phyloP scores from a whole-genome alignment of 2,797 vertebrate species.

The Cynodonichthys magdalenae region DNA sequence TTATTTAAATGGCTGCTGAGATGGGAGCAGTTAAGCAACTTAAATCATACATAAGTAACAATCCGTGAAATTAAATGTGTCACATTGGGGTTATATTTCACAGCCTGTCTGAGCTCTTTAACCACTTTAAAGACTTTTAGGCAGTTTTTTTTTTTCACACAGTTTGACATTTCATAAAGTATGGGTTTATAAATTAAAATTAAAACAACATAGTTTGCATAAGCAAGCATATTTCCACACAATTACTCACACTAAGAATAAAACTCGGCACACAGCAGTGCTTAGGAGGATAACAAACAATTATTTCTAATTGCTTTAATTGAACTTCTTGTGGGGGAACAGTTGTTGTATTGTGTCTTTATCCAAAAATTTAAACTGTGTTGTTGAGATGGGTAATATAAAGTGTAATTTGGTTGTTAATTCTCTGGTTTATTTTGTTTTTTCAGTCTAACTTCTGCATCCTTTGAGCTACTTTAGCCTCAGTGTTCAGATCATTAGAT shows the following conservation, averaged over 20 bases:
- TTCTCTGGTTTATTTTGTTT: too few relatives aligned
- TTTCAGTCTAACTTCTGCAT: too few relatives aligned
- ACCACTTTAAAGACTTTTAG: neutral
- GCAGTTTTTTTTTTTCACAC: neutral
- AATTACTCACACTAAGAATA: neutral
- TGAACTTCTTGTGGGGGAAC: neutral
- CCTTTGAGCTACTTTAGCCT: too few relatives aligned
- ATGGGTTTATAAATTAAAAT: neutral
- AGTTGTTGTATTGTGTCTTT: slow-evolving; percentile 6
- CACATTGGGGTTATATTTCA: neutral
- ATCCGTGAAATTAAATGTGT: slow-evolving; percentile 22
- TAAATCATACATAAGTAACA: slow-evolving; percentile 11
- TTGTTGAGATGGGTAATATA: neutral
- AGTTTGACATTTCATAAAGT: neutral
- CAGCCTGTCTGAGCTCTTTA: neutral
- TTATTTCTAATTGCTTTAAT: neutral
- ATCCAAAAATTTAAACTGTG: slow-evolving; percentile 1
- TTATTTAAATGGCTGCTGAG: slow-evolving; percentile 10
- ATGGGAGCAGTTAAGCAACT: neutral
- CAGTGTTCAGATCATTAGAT: too few relatives aligned
- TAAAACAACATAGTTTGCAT: slow-evolving; percentile 6
- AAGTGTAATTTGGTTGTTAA: too few relatives aligned
- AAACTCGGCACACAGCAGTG: neutral
- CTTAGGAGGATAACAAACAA: slow-evolving; percentile 23
- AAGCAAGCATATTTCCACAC: slow-evolving; percentile 9